Percentiles rank a stretch among this genome's conserved stretches.
phyloP scores from a whole-genome alignment of 2,888 invertebrate genomes.

The Caenorhabditis auriculariae region DNA sequence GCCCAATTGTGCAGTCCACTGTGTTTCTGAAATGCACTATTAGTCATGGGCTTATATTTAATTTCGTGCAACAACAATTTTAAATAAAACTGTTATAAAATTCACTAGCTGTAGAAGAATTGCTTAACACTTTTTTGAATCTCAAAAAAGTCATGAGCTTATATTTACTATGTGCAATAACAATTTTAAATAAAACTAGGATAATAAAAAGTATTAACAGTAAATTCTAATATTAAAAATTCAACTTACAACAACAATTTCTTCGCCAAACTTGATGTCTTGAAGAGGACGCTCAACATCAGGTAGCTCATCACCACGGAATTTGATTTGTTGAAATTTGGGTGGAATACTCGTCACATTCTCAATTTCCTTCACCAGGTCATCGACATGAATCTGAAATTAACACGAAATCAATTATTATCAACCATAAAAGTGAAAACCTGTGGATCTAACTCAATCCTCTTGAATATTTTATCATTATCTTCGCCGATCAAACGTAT shows the following conservation, averaged over 20 bases:
- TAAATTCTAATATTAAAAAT: constrained; percentile 25
- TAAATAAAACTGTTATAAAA: constrained; percentile 6
- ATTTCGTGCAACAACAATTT: not conserved
- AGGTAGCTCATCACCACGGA: constrained; percentile 13
- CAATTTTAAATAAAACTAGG: not conserved
- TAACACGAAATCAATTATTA: constrained; percentile 16
- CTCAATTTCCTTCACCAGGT: constrained; percentile 16
- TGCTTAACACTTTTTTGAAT: not conserved
- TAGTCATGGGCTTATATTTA: constrained; percentile 2
- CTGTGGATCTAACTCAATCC: constrained; percentile 19
- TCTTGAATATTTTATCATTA: constrained; percentile 7
- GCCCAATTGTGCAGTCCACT: constrained; percentile 12
- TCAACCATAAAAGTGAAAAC: constrained; percentile 24
- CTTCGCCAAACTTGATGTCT: constrained; percentile 15
- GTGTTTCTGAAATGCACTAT: constrained; percentile 15
- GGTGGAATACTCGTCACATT: constrained; percentile 16
- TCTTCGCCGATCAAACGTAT: constrained; percentile 21
- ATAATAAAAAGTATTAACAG: constrained; percentile 8
- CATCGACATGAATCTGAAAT: constrained; percentile 25
- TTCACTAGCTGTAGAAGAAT: not conserved
- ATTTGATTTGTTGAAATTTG: constrained; percentile 19
- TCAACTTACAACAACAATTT: constrained; percentile 30
- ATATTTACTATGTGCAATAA: not conserved
- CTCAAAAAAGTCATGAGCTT: not conserved
- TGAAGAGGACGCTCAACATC: constrained; percentile 11